Base-by-base conservation (phyloP, 2,888 invertebrate species). In the Pollenia amentaria region DNA sequence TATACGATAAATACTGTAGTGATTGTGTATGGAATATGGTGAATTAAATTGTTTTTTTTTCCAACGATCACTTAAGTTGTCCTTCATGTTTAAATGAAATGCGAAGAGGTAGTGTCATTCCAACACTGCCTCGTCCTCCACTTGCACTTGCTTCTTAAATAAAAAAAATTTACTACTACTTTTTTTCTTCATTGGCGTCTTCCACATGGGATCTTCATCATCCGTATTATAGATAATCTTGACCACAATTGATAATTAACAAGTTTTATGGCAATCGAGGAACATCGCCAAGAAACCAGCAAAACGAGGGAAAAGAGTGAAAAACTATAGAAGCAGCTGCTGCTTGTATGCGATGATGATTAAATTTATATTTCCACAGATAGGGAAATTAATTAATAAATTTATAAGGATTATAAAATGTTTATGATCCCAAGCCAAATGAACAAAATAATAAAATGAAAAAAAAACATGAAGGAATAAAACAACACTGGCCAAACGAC, bases 311-410 rank as follows among this genome's bases (percentile, higher is more conserved):
- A 40, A 51, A 21, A 44, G 6, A 12, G 14, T 12, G 14, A 1
- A 48, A 29, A 51, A 73, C 10, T 69, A 38, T 78, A 73, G 12
- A 75, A 67, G 78, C 85, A 88, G 89, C 86, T 83, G 89, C 91
- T 90, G 91, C 90, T 65, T 91, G 91, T 90, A 89, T 55, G 70
- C 65, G 62, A 53, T 64, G 85, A 75, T 86, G 90, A 91, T 90
- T 89, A 89, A 87, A 82, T 88, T 91, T 89, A 88, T 89, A 89
- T 89, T 89, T 84, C 73, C 55, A 65, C 73, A 85, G 87, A 87
- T 86, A 92, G 90, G 90, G 89, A 90, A 92, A 87, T 84, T 84
- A 92, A 92, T 92, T 92, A 92, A 92, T 92, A 92, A 92, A 92
- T 92, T 92, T 92, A 92, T 91, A 91, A 90, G 89, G 87, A 88